Evolutionary conservation across 2,888 invertebrate genomes (phyloP), one percentile per base, ranked within the genome.

Genomic region (Tetropium fuscum): DNA sequence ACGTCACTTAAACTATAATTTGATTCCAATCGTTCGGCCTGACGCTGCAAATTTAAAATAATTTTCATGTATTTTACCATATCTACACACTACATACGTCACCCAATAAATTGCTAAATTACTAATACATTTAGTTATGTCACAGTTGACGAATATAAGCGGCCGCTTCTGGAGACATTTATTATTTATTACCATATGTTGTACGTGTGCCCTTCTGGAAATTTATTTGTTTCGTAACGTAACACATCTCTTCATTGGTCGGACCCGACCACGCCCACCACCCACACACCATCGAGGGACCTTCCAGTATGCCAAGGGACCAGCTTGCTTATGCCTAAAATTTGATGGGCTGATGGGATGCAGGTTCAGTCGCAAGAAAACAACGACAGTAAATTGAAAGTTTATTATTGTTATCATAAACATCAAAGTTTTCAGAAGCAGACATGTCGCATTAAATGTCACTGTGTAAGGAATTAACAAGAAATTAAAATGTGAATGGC

Each of bases 191-290:
- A 44, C 27, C 44, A 44, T 44, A 25, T 44, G 36, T 48, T 22
- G 48, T 22, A 15, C 13, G 32, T 34, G 36, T 47, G 45, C 53
- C 53, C 53, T 55, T 57, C 44, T 19, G 56, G 60, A 61, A 58
- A 63, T 66, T 66, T 56, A 62, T 64, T 65, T 72, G 64, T 68
- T 66, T 69, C 62, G 62, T 53, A n/a, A n/a, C n/a, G n/a, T 55
- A 63, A 57, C 63, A 55, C 58, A 60, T 41, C 53, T 56, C 60
- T 61, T 68, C 69, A 78, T 78, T 78, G 77, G 77, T 75, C 63
- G 66, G 58, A 57, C 44, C 13, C 53, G 62, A 70, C 70, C 73
- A 73, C 78, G 75, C 77, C 77, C 69, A 70, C 70, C 75, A 76
- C 76, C 75, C 72, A 74, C 75, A 66, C 66, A 62, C 66, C 62